These are phyloP conservation scores for Nothoprocta perdicaria DNA, from an alignment of 2,113 vertebrate genomes.

Conservation along the genomic window DNA sequence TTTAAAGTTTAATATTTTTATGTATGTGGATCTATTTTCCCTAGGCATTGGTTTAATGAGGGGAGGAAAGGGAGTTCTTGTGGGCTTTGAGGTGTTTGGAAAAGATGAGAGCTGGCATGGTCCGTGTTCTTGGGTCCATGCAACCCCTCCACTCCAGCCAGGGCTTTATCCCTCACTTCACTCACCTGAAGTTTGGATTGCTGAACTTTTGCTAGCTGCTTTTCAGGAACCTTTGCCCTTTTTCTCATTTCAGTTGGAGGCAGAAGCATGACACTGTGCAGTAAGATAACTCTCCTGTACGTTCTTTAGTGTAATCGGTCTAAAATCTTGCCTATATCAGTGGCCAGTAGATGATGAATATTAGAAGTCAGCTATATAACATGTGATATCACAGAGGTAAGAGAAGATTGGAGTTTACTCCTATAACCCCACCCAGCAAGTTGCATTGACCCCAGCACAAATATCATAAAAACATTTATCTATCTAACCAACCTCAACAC, in stretches of 20 bases:
- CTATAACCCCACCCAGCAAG: neutral
- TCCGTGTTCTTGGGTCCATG: neutral
- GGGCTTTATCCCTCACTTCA: neutral
- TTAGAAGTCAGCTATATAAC: neutral
- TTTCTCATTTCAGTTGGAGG: neutral
- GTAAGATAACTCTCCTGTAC: neutral
- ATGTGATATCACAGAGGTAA: neutral
- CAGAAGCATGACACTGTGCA: fast-evolving
- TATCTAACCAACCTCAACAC: neutral
- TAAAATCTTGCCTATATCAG: neutral
- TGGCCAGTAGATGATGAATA: neutral
- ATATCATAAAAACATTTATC: neutral
- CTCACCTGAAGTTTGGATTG: neutral
- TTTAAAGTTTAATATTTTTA: neutral
- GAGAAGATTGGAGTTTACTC: neutral
- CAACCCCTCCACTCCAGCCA: fast-evolving
- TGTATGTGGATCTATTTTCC: neutral
- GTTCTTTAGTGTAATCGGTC: neutral
- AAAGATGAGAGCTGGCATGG: neutral
- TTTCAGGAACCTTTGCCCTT: neutral
- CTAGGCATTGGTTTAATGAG: neutral
- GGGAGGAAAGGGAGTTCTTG: neutral
- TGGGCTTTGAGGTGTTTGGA: neutral
- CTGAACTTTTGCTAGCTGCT: neutral
- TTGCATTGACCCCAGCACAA: neutral